Percentiles rank a stretch among this genome's conserved stretches.
Evolutionary conservation across 37 sponge, comb jelly and placozoan genomes (phyloP).

Genomic region (Crambe crambe): DNA sequence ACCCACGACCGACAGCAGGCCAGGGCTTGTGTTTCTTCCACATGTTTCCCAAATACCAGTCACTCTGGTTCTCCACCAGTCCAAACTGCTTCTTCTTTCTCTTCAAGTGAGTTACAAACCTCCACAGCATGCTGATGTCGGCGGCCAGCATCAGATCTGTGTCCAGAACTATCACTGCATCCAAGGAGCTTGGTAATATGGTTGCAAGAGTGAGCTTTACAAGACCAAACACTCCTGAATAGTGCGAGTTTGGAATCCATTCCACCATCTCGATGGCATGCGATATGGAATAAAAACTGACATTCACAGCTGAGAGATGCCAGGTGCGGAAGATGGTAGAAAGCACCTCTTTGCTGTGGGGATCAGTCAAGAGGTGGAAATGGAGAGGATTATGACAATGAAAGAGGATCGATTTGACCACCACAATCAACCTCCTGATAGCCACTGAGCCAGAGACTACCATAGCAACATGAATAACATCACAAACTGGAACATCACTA

Average conservation of each 20-base stretch:
- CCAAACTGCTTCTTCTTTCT: slow-evolving; percentile 37
- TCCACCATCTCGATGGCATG: slow-evolving; percentile 11
- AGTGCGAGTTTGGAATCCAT: slow-evolving; percentile 83
- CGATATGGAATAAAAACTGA: slow-evolving; percentile 52
- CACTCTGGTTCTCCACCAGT: slow-evolving; percentile 86
- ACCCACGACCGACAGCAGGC: slow-evolving; percentile 85
- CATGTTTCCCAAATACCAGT: slow-evolving; percentile 89
- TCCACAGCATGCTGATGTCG: slow-evolving; percentile 71
- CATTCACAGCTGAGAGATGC: slow-evolving; percentile 52
- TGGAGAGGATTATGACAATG: slow-evolving; percentile 78
- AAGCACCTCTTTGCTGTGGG: slow-evolving; percentile 35
- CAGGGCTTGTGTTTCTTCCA: slow-evolving; percentile 81
- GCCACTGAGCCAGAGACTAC: slow-evolving; percentile 72
- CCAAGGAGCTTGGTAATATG: slow-evolving; percentile 46
- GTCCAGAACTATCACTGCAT: slow-evolving; percentile 72
- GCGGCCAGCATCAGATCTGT: slow-evolving; percentile 79
- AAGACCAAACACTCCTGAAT: slow-evolving; percentile 83
- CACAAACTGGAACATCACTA: slow-evolving; percentile 19
- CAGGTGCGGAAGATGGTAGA: slow-evolving; percentile 68
- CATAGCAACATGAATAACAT: slow-evolving; percentile 78
- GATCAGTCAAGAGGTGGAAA: slow-evolving; percentile 82
- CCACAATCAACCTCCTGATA: slow-evolving; percentile 41
- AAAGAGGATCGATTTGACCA: slow-evolving; percentile 82
- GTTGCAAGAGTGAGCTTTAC: slow-evolving; percentile 69
- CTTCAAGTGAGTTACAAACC: slow-evolving; percentile 34